phyloP scores from a whole-genome alignment of 2,113 vertebrate genomes.

The Fulica atra region DNA sequence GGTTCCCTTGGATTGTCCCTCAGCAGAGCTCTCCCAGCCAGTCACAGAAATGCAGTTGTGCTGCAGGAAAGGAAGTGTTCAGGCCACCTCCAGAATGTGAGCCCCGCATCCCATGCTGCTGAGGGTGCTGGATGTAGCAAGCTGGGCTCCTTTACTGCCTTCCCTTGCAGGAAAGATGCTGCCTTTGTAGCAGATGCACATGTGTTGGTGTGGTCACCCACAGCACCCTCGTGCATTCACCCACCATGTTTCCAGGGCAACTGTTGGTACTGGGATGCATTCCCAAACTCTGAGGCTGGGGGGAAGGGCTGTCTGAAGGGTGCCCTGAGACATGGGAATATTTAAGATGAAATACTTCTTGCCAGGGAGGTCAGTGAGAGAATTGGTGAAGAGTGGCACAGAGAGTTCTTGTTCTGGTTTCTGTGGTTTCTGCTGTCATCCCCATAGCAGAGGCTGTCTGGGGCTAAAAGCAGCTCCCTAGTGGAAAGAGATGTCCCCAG shows the following conservation, averaged over 20 bases:
- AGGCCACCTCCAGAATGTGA: neutral
- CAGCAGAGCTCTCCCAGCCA: neutral
- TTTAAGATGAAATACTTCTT: neutral
- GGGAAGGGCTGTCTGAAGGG: neutral
- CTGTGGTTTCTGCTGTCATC: neutral
- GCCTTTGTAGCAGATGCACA: neutral
- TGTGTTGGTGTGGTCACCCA: neutral
- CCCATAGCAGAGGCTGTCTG: neutral
- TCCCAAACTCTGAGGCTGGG: neutral
- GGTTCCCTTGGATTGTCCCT: neutral
- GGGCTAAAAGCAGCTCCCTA: neutral
- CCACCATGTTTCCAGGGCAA: neutral
- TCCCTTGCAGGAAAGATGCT: neutral
- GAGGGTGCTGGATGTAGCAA: neutral
- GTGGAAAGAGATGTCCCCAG: neutral
- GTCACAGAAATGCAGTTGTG: neutral
- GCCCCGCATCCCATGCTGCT: neutral
- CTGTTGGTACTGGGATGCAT: neutral
- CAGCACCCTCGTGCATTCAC: neutral
- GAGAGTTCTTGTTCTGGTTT: neutral
- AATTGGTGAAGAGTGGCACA: neutral
- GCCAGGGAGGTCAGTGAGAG: neutral
- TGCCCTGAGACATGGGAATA: neutral
- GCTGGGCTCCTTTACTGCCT: neutral
- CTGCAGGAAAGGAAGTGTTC: neutral